Conservation (phyloP, 2,113 vertebrate genomes). For the Ictalurus punctatus region DNA sequence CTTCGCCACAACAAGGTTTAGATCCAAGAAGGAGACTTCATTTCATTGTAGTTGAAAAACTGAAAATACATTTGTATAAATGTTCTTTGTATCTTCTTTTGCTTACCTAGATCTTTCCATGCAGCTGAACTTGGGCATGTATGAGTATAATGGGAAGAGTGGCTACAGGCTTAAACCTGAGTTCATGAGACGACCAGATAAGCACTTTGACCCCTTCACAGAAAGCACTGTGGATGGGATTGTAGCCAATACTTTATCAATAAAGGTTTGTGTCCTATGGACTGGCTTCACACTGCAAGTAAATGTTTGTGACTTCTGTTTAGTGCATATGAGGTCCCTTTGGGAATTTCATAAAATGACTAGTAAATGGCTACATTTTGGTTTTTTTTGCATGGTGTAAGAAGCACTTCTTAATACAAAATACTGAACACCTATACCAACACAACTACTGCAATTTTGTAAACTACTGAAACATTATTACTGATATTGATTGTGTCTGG, state of each 20-base stretch:
- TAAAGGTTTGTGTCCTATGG: slow-evolving; percentile 74
- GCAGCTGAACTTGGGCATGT: slow-evolving; percentile 91
- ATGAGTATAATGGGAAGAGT: slow-evolving; percentile 87
- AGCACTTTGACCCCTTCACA: slow-evolving; percentile 87
- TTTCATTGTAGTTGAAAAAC: neutral
- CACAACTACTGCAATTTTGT: neutral
- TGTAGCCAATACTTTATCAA: slow-evolving; percentile 86
- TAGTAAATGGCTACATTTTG: neutral
- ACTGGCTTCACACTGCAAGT: neutral
- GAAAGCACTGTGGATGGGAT: slow-evolving; percentile 88
- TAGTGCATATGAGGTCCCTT: neutral
- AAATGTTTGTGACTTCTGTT: neutral
- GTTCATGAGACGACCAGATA: slow-evolving; percentile 89
- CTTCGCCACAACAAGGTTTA: neutral
- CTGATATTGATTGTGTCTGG: too few relatives aligned
- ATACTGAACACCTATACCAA: neutral
- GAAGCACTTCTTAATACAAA: neutral
- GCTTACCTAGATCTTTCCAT: slow-evolving; percentile 80
- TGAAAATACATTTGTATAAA: neutral
- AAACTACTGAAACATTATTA: neutral
- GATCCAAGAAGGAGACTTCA: neutral
- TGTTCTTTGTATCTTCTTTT: neutral
- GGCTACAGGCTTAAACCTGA: slow-evolving; percentile 88
- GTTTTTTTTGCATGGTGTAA: neutral
- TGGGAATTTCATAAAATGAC: neutral